phyloP scores from a whole-genome alignment of 1,140 invertebrate species.

The Drosophila kanapiae region DNA sequence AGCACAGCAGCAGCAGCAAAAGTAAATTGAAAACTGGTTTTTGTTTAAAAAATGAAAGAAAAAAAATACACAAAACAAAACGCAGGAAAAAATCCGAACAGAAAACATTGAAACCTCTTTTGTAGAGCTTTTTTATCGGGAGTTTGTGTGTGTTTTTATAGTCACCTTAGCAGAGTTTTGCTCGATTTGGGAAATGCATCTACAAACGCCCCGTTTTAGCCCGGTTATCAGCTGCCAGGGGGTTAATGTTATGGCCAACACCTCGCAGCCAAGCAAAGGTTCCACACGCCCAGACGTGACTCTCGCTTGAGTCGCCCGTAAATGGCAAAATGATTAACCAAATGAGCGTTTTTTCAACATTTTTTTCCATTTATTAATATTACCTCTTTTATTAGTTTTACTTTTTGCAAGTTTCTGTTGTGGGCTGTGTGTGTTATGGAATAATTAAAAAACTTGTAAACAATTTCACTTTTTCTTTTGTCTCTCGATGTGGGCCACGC shows the following conservation, averaged over 20 bases:
- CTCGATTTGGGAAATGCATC: slow-evolving; percentile 46
- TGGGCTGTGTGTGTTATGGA: slow-evolving; percentile 61
- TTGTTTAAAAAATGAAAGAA: slow-evolving; percentile 62
- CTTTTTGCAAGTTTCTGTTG: slow-evolving; percentile 24
- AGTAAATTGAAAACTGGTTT: slow-evolving; percentile 81
- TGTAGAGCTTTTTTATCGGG: slow-evolving; percentile 70
- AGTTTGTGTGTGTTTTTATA: slow-evolving; percentile 17
- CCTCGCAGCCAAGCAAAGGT: slow-evolving; percentile 4
- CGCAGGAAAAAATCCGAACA: slow-evolving; percentile 30
- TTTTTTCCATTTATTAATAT: slow-evolving; percentile 26
- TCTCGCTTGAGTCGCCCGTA: slow-evolving; percentile 27
- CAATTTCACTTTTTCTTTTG: slow-evolving; percentile 72
- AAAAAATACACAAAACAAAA: slow-evolving; percentile 22
- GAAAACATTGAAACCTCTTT: slow-evolving; percentile 81
- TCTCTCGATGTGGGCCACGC: slow-evolving; percentile 35
- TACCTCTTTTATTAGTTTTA: slow-evolving; percentile 3
- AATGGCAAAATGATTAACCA: slow-evolving; percentile 52
- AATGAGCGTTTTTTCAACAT: slow-evolving; percentile 27
- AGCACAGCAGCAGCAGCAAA: slow-evolving; percentile 60
- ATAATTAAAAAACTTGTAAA: slow-evolving; percentile 59
- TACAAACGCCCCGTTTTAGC: slow-evolving; percentile 11
- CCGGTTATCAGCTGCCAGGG: slow-evolving; percentile 28
- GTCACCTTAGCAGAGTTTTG: slow-evolving; percentile 33
- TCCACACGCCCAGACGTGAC: slow-evolving; percentile 60
- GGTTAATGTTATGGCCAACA: slow-evolving; percentile 39